Base-by-base conservation (phyloP, 2,113 vertebrate species). In the Arothron firmamentum region DNA sequence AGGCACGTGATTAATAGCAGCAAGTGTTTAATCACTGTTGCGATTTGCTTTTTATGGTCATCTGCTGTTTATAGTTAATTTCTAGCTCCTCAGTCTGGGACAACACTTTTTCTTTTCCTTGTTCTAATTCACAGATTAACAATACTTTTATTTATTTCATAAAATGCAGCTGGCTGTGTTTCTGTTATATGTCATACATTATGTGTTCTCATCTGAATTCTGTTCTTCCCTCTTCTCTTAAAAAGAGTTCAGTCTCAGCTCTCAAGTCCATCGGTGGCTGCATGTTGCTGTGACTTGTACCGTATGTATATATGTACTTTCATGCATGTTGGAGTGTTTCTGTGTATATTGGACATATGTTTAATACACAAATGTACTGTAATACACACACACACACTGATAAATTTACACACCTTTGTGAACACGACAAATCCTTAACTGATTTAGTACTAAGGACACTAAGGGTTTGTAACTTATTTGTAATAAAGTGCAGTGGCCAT, bases 351-450 rank as follows among this genome's bases (percentile, higher is more conserved):
- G 49, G 72, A 56, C 64, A 49, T 68, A 46, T 75, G 58, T 79
- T 70, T 82, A 50, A 65, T 65, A 54, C 70, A 83, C 78, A 59
- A 9, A 38, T 38, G 34, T 38, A 38, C 34, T 81, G 71, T 81
- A 71, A 84, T 90, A 92, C 91, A 92, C 88, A 78, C n/a, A n/a
- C n/a, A n/a, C 78, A 84, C 80, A 65, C 67, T 82, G 69, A 72
- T 57, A 42, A 55, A 67, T 68, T 56, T 75, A 84, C 78, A 85
- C 42, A 6, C 69, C 63, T 78, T 59, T 68, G 70, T 83, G 73
- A 76, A 57, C 43, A 59, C 67, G 79, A 65, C 72, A 72, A 75
- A 84, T 67, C 68, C 72, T 81, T 41, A 77, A 60, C 81, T 86
- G 80, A 70, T 83, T 85, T 78, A 77, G 78, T 90, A 87, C 86